A percentile compares a stretch with the other conserved stretches of the same genome.
Conservation (phyloP, 1,140 invertebrate species). For the Psix sp. region DNA sequence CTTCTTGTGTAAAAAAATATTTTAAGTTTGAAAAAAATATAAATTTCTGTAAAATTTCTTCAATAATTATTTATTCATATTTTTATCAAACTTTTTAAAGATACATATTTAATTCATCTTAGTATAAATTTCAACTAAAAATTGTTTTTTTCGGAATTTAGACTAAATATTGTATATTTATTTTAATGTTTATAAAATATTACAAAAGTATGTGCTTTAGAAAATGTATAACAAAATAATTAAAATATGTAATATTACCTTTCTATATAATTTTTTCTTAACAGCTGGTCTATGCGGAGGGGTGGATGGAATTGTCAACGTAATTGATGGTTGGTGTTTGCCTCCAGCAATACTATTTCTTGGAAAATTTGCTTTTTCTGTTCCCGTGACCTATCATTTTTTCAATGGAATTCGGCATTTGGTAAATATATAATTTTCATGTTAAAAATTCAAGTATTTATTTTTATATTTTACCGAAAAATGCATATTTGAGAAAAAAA, state of each 20-base stretch:
- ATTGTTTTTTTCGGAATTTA: too few species aligned
- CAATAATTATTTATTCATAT: background rate
- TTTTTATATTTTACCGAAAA: background rate
- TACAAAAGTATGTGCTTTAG: conserved; percentile 1
- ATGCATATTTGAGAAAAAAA: conserved; percentile 1
- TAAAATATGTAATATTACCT: conserved; percentile 4
- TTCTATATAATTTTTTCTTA: conserved; percentile 23
- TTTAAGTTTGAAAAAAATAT: too few species aligned
- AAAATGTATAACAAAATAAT: conserved; percentile 6
- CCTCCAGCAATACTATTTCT: conserved; percentile 59
- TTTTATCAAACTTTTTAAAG: background rate
- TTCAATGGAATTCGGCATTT: conserved; percentile 86
- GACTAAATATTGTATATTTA: too few species aligned
- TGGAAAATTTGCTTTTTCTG: conserved; percentile 72
- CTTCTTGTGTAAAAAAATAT: too few species aligned
- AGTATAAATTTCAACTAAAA: too few species aligned
- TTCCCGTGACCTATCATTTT: conserved; percentile 82
- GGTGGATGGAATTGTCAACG: conserved; percentile 65
- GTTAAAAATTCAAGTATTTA: conserved; percentile 1
- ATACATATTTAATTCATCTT: too few species aligned
- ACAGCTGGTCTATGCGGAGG: conserved; percentile 69
- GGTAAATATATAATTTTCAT: conserved; percentile 64
- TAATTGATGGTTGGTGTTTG: conserved; percentile 61
- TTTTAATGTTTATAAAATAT: too few species aligned
- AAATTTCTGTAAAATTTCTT: too few species aligned